Percentiles rank a stretch among this genome's conserved stretches.
phyloP scores from a whole-genome alignment of 2,113 vertebrate genomes.

The Neomonachus schauinslandi region DNA sequence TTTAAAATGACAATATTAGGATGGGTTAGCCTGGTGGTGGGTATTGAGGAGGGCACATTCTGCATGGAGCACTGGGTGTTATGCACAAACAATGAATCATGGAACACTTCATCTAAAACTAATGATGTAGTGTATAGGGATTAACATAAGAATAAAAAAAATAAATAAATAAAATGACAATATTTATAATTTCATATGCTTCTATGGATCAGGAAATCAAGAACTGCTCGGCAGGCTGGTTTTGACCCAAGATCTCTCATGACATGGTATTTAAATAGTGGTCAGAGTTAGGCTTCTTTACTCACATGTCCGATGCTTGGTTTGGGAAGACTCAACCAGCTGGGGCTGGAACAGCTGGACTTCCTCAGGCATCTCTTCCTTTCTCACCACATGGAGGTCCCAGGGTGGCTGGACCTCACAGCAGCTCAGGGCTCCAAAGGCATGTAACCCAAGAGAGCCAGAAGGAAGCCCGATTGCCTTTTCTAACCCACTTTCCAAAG shows the following conservation, averaged over 20 bases:
- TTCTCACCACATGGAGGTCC: not conserved
- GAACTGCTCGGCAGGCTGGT: not conserved
- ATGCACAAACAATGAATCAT: no score
- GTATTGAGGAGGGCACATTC: no score
- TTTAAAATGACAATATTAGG: not conserved
- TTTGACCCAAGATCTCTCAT: not conserved
- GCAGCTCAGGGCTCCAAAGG: not conserved
- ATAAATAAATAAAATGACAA: not conserved
- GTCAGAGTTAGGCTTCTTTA: not conserved
- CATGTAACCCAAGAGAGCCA: not conserved
- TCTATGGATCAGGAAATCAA: not conserved
- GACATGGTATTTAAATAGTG: not conserved
- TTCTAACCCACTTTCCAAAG: not conserved
- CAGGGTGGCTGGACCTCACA: not conserved
- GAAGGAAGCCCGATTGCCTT: not conserved
- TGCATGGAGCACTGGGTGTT: no score
- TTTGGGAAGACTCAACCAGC: not conserved
- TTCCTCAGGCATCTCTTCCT: not conserved
- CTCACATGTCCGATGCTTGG: not conserved
- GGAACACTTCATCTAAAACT: no score
- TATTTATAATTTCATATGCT: not conserved
- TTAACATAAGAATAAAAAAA: no score
- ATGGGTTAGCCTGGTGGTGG: no score
- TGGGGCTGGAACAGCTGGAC: not conserved
- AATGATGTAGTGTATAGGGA: no score